Percentiles rank a stretch among this genome's conserved stretches.
phyloP scores from a whole-genome alignment of 1,140 invertebrate species.

The Aphaenogaster rudis region DNA sequence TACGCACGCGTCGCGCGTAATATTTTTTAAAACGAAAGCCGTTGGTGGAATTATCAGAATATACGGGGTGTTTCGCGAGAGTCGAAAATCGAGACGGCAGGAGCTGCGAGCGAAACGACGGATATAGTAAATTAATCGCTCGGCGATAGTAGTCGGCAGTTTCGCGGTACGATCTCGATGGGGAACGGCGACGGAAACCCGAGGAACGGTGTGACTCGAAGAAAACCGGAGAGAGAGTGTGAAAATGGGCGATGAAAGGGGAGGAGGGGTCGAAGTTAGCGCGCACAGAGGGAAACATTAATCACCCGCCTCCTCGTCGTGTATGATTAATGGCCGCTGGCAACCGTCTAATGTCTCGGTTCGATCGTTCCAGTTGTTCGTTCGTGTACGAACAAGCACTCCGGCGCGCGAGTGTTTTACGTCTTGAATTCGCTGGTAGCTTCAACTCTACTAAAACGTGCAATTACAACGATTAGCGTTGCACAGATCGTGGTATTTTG shows the following conservation, averaged over 20 bases:
- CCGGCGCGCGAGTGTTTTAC: slow-evolving; percentile 31
- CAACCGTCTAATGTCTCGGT: slow-evolving; percentile 70
- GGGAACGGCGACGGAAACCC: slow-evolving; percentile 1
- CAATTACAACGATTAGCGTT: slow-evolving; percentile 27
- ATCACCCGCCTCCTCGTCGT: slow-evolving; percentile 66
- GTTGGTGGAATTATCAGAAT: neutral
- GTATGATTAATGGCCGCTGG: slow-evolving; percentile 71
- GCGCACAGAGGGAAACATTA: slow-evolving; percentile 65
- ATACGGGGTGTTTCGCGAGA: neutral
- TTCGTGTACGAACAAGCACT: slow-evolving; percentile 54
- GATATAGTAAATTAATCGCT: slow-evolving; percentile 49
- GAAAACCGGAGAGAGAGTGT: slow-evolving; percentile 36
- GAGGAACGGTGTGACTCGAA: slow-evolving; percentile 51
- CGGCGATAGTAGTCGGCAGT: slow-evolving; percentile 45
- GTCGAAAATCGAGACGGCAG: slow-evolving; percentile 25
- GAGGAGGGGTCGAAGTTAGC: slow-evolving; percentile 42
- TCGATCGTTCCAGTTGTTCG: slow-evolving; percentile 69
- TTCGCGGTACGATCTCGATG: slow-evolving; percentile 40
- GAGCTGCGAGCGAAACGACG: neutral
- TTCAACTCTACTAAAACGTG: neutral
- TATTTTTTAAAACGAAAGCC: slow-evolving; percentile 30
- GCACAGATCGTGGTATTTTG: neutral
- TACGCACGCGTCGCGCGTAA: neutral
- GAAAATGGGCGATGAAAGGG: slow-evolving; percentile 56
- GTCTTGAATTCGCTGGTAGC: neutral